Evolutionary conservation across 2,888 invertebrate species (phyloP).

Genomic region (Eupithecia insigniata): DNA sequence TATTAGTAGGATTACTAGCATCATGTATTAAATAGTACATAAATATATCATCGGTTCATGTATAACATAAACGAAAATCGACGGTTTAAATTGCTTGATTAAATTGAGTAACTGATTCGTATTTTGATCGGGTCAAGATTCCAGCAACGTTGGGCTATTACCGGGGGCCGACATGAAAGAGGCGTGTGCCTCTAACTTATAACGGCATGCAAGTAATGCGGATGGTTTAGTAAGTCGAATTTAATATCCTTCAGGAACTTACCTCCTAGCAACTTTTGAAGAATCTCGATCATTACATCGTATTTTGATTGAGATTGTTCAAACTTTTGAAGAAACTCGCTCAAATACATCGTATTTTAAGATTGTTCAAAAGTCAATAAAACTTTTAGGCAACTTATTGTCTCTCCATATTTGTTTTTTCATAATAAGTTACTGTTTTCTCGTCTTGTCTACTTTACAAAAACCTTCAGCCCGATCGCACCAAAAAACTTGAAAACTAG

Average conservation of each 20-base stretch:
- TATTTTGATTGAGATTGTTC: background rate
- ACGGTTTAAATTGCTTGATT: constrained; percentile 12
- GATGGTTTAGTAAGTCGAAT: constrained; percentile 55
- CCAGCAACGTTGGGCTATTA: constrained; percentile 60
- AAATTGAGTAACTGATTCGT: constrained; percentile 29
- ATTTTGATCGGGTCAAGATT: constrained; percentile 56
- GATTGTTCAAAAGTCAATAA: background rate
- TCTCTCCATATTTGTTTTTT: background rate
- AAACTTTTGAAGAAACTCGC: background rate
- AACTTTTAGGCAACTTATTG: background rate
- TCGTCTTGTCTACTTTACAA: background rate
- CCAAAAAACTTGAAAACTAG: too few species aligned
- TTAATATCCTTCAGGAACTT: constrained; percentile 42
- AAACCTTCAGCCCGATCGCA: background rate
- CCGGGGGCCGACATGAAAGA: constrained; percentile 65
- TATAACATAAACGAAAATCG: background rate
- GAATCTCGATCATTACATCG: background rate
- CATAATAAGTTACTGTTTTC: too few species aligned
- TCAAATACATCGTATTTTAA: background rate
- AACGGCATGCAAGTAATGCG: constrained; percentile 60
- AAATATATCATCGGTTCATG: background rate
- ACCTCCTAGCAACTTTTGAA: background rate
- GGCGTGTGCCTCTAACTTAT: constrained; percentile 64
- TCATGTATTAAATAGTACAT: background rate
- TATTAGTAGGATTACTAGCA: too few species aligned